Evolutionary conservation across 2,888 invertebrate species (phyloP).

Genomic region (Lymantria dispar): DNA sequence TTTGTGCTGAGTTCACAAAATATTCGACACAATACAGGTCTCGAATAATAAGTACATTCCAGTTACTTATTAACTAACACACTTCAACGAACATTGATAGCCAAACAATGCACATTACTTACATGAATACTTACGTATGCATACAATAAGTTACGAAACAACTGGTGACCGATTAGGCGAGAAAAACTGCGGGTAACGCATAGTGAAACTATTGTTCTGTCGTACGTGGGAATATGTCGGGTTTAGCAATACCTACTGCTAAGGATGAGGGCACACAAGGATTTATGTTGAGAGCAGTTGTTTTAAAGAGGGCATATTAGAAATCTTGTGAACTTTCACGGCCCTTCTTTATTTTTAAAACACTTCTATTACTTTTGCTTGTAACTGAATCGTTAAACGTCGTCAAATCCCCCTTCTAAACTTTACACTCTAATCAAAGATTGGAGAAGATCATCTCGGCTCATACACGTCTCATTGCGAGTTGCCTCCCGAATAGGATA

Average conservation of each 20-base stretch:
- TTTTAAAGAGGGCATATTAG: not conserved
- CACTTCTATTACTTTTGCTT: no score
- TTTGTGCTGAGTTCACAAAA: not conserved
- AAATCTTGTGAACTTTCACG: not conserved
- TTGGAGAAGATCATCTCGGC: no score
- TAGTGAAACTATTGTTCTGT: constrained; percentile 48
- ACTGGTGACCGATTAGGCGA: constrained; percentile 61
- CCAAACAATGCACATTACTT: constrained; percentile 52
- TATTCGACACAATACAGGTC: not conserved
- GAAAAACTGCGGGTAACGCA: constrained; percentile 54
- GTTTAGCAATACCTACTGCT: constrained; percentile 22
- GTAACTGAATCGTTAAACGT: no score
- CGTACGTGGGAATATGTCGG: constrained; percentile 55
- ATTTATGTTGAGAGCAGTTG: not conserved
- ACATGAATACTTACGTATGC: constrained; percentile 29
- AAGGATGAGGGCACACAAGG: constrained; percentile 9
- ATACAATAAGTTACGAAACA: constrained; percentile 70
- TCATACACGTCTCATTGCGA: no score
- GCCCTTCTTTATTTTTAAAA: no score
- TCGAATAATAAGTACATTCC: not conserved
- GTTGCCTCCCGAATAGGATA: no score
- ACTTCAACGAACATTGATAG: constrained; percentile 18
- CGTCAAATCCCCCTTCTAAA: no score
- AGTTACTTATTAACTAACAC: constrained; percentile 4
- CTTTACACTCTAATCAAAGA: no score